phyloP scores from a whole-genome alignment of 2,888 invertebrate species.

The Tridacna crocea region DNA sequence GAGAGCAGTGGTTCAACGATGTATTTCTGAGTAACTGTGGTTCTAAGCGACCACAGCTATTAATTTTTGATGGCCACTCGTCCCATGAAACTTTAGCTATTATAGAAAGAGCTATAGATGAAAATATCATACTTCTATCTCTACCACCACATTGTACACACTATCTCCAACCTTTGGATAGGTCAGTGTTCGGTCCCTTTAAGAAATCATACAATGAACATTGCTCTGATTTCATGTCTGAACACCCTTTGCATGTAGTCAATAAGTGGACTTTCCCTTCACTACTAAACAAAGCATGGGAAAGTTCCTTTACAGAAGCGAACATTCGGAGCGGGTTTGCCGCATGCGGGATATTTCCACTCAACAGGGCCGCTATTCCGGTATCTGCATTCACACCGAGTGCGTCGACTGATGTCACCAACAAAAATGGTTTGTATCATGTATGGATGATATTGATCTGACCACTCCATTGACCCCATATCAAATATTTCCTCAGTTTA shows the following conservation, averaged over 20 bases:
- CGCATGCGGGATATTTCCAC: conserved; percentile 21
- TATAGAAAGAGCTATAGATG: conserved; percentile 52
- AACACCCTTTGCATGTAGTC: conserved; percentile 25
- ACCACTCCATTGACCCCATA: too few species aligned
- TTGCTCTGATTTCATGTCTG: conserved; percentile 32
- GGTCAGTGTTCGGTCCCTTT: conserved; percentile 33
- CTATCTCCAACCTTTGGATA: conserved; percentile 35
- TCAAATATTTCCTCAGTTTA: too few species aligned
- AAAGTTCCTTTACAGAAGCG: not conserved
- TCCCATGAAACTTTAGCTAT: conserved; percentile 61
- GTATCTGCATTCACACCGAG: conserved; percentile 14
- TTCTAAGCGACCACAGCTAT: conserved; percentile 54
- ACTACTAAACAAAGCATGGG: conserved; percentile 20
- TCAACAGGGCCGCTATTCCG: not conserved
- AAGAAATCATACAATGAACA: conserved; percentile 32
- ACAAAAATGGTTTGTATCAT: not conserved
- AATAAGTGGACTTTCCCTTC: conserved; percentile 40
- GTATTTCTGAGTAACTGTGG: conserved; percentile 64
- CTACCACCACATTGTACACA: conserved; percentile 41
- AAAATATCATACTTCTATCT: conserved; percentile 34
- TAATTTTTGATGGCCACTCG: conserved; percentile 59
- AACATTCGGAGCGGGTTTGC: conserved; percentile 25
- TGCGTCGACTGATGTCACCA: conserved; percentile 9
- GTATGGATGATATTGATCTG: too few species aligned
- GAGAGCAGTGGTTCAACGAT: conserved; percentile 63